Conservation (phyloP, 2,113 vertebrate genomes). For the Podarcis cretensis region DNA sequence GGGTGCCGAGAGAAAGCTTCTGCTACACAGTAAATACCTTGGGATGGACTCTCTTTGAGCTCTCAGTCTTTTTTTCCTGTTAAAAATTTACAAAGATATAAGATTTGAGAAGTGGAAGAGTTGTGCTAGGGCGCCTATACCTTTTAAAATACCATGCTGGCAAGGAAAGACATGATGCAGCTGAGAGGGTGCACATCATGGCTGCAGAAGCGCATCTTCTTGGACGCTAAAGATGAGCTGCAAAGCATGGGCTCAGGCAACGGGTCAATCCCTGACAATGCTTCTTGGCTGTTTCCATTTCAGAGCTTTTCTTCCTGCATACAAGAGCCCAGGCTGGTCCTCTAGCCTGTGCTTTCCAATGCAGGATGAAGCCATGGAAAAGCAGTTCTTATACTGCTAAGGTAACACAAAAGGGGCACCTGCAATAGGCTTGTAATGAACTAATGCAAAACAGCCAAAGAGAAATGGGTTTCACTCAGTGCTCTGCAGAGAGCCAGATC, state of each 20-base stretch:
- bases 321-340: neutral
- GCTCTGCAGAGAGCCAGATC: rapidly evolving
- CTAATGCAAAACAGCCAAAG: neutral
- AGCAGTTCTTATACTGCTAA: neutral
- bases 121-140: rapidly evolving
- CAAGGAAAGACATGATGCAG: neutral
- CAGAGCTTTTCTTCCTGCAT: neutral
- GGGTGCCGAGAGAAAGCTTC: conserved; percentile 35
- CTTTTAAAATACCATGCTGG: neutral
- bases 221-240: neutral
- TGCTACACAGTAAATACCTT: conserved; percentile 87
- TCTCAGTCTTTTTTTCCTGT: conserved; percentile 91
- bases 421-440: neutral
- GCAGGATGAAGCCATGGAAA: neutral
- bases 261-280: neutral
- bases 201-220: neutral
- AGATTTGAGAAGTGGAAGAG: conserved; percentile 47
- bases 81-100: conserved; percentile 79
- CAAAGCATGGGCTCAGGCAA: neutral
- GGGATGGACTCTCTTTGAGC: conserved; percentile 85
- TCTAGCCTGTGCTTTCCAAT: neutral
- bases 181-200: neutral
- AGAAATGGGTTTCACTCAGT: neutral
- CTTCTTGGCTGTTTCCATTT: neutral
- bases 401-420: neutral